Evolutionary conservation across 2,797 vertebrate species (phyloP).

Genomic region (Urophycis tenuis): DNA sequence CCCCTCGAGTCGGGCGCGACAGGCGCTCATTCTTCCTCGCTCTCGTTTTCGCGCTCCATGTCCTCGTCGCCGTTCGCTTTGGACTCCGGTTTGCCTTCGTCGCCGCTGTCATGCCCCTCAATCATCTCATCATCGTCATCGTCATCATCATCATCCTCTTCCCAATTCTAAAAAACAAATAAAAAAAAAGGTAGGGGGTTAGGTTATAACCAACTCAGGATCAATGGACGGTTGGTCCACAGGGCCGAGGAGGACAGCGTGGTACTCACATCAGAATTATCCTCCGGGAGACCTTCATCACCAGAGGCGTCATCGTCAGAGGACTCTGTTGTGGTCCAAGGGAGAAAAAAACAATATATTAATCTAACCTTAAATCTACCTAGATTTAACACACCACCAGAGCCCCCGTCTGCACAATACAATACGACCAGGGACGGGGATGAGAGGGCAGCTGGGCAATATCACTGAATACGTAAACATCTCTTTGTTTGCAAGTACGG

Average conservation of each 20-base stretch:
- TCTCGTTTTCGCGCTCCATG: conserved; percentile 89
- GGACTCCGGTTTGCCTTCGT: conserved; percentile 71
- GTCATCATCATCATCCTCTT: conserved; percentile 62
- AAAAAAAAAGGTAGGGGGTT: neutral
- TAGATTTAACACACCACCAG: conserved; percentile 7
- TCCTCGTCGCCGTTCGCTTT: conserved; percentile 93
- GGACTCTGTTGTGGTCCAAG: conserved; percentile 73
- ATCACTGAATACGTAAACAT: neutral
- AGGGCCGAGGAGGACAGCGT: neutral
- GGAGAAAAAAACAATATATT: conserved; percentile 20
- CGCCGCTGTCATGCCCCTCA: conserved; percentile 57
- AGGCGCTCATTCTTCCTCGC: conserved; percentile 85
- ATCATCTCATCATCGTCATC: neutral
- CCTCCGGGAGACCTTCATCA: conserved; percentile 81
- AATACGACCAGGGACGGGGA: neutral
- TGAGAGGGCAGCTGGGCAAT: neutral
- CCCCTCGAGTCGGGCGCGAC: conserved; percentile 28
- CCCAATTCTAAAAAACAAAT: conserved; percentile 78
- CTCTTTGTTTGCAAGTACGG: too few species aligned
- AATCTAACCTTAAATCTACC: conserved; percentile 28
- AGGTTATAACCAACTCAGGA: too few species aligned
- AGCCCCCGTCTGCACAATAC: neutral
- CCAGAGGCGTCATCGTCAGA: conserved; percentile 83
- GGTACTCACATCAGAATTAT: conserved; percentile 88
- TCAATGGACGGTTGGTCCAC: too few species aligned